These are phyloP conservation scores for Gastrophryne carolinensis DNA, from an alignment of 2,797 vertebrate species.

Conservation along the genomic window DNA sequence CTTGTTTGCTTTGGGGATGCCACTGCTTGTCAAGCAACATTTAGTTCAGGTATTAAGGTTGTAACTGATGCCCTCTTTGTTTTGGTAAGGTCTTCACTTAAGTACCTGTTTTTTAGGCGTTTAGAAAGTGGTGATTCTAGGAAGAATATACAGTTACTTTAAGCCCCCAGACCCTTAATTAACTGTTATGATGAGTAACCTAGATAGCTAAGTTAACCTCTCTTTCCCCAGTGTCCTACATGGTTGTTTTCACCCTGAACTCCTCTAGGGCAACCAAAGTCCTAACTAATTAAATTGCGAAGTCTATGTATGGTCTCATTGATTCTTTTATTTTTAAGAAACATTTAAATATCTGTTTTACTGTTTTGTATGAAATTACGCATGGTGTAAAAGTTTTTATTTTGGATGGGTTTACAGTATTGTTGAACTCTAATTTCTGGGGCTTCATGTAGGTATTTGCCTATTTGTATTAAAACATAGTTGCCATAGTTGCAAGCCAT, in stretches of 20 bases:
- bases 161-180: constrained; percentile 4
- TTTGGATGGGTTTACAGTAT: no score
- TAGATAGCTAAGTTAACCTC: not conserved
- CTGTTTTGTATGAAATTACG: no score
- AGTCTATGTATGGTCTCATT: no score
- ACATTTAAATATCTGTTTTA: no score
- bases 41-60: constrained; percentile 23
- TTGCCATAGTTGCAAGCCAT: no score
- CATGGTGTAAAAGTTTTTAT: no score
- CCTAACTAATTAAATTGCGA: no score
- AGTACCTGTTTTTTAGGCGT: constrained; percentile 1
- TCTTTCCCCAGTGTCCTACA: not conserved
- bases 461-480: no score
- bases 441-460: no score
- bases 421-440: no score
- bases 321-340: no score
- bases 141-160: constrained; percentile 16
- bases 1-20: constrained; percentile 13
- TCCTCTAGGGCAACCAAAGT: not conserved
- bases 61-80: constrained; percentile 30
- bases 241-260: not conserved
- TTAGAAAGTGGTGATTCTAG: constrained; percentile 28
- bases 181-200: constrained; percentile 1
- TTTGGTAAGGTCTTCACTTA: constrained; percentile 28
- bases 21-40: constrained; percentile 3